Base-by-base conservation (phyloP, 2,797 vertebrate genomes). In the Salarias fasciatus region DNA sequence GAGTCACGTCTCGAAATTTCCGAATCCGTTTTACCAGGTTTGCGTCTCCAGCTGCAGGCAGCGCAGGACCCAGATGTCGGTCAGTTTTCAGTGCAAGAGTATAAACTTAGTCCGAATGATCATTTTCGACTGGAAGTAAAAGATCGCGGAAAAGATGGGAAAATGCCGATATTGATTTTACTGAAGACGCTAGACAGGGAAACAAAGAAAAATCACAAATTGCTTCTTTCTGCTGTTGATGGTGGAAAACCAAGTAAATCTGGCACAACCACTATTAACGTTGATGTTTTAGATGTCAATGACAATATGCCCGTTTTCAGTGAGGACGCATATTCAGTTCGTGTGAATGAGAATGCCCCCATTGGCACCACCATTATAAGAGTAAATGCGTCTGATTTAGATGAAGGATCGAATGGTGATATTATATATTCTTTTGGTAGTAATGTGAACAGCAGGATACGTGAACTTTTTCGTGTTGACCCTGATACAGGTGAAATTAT, bases 281-380 rank as follows among this genome's bases (percentile, higher is more conserved):
- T 94, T 30, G 62, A 75, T 9, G 77, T 95, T 4, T 43, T 74
- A 0, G 94, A 95, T 64, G 89, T 92, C 7, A 95, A 95, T 71
- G 94, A 94, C 33, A 95, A 94, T 5, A 59, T 86, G 0, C 94
- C 94, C 0, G 69, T 91, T 42, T 95, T 95, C 52, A 87, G 81
- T 0, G 76, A 88, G 1, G 83, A 93, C 0, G 37, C 79, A 1
- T 94, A 94, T 9, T 68, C 65, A 8, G 86, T 82, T 0, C 71
- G 40, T 1, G 28, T 94, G 0, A 51, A 77, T 0, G 94, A 94
- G 81, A 92, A 94, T 13, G 31, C 76, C 33, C 47, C 74, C 0
- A 29, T 84, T 6, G 92, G 91, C 2, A 89, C 88, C 1, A 71
- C 83, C 5, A 75, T 95, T 8, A 83, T 93, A 1, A 84, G 69